phyloP scores from a whole-genome alignment of 2,797 vertebrate genomes.

The Meriones psammophilus region DNA sequence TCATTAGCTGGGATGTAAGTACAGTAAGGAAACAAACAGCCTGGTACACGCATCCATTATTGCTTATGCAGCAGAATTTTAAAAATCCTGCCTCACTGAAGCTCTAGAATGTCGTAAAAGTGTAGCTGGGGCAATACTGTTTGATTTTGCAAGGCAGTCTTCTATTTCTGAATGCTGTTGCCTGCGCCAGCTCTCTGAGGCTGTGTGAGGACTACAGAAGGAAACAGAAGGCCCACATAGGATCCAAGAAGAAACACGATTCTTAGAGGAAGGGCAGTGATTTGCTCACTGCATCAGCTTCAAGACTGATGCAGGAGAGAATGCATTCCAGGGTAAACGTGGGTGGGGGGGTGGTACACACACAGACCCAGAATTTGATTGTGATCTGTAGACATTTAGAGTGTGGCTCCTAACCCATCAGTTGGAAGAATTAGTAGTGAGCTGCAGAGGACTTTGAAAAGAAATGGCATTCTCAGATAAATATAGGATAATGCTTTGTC shows the following conservation, averaged over 20 bases:
- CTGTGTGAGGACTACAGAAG: background rate
- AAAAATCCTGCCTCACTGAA: background rate
- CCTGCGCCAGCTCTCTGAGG: too few species aligned
- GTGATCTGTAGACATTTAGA: background rate
- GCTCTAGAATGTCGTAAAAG: background rate
- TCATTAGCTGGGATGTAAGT: conserved; percentile 73
- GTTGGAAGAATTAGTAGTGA: background rate
- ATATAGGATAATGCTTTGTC: background rate
- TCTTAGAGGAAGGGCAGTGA: background rate
- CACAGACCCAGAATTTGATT: too few species aligned
- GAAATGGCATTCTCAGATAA: conserved; percentile 39
- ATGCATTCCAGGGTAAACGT: background rate
- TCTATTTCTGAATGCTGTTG: background rate
- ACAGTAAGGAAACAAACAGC: background rate
- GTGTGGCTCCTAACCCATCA: background rate
- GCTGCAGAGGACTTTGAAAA: background rate
- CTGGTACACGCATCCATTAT: conserved; percentile 23
- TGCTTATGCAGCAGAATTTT: conserved; percentile 56
- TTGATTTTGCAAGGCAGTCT: background rate
- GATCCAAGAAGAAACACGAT: background rate
- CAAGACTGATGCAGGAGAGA: background rate
- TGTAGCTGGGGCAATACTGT: background rate
- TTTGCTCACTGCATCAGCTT: background rate
- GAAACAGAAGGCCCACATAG: background rate
- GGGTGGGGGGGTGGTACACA: accelerated